Conservation (phyloP, 1,140 invertebrate genomes). For the Carposina sasakii region DNA sequence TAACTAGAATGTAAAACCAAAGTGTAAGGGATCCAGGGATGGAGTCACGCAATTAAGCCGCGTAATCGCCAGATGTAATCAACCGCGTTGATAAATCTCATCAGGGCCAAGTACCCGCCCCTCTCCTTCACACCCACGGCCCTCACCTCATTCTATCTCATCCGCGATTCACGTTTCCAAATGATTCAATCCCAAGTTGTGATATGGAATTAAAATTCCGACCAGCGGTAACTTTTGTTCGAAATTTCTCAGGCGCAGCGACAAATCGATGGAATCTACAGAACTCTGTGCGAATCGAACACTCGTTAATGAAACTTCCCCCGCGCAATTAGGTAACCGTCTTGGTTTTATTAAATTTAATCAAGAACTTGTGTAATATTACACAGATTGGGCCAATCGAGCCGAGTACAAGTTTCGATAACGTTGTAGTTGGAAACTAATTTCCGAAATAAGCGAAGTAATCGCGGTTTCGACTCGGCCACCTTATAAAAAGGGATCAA, state of each 20-base stretch:
- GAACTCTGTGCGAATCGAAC: conserved; percentile 60
- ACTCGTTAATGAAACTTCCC: conserved; percentile 66
- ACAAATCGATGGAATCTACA: conserved; percentile 48
- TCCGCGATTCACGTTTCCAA: conserved; percentile 33
- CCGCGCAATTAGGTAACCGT: conserved; percentile 66
- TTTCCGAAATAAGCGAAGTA: conserved; percentile 61
- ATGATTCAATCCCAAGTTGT: conserved; percentile 46
- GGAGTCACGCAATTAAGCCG: conserved; percentile 31
- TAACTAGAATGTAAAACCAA: too few relatives aligned
- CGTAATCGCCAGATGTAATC: conserved; percentile 33
- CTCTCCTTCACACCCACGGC: too few relatives aligned
- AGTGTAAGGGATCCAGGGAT: too few relatives aligned
- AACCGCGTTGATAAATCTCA: conserved; percentile 52
- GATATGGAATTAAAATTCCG: conserved; percentile 51
- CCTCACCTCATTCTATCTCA: too few relatives aligned
- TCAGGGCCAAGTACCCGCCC: conserved; percentile 35
- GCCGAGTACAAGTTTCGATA: conserved; percentile 69
- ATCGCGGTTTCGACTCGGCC: conserved; percentile 52
- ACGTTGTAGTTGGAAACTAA: conserved; percentile 67
- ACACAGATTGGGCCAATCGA: conserved; percentile 69
- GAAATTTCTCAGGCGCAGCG: conserved; percentile 33
- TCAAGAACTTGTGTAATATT: conserved; percentile 72
- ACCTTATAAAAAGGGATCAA: conserved; percentile 56
- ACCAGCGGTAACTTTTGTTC: conserved; percentile 43
- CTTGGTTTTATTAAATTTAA: conserved; percentile 73